These are phyloP conservation scores for Amorpha juglandis DNA, from an alignment of 2,888 invertebrate genomes.

Conservation along the genomic window DNA sequence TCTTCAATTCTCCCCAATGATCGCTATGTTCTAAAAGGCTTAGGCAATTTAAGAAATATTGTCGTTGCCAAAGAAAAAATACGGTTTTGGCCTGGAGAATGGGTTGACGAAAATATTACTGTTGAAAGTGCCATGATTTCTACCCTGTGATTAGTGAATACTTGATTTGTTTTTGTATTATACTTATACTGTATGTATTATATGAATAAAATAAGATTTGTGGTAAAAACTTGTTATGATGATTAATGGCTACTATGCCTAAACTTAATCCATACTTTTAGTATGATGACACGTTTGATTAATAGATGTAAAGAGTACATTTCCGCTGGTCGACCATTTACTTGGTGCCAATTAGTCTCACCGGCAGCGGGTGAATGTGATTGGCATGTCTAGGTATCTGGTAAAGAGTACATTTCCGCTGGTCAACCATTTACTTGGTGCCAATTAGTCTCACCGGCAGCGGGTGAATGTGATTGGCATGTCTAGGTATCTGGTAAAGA, in stretches of 20 bases:
- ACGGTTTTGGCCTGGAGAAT: neutral
- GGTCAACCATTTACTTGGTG: too few relatives aligned
- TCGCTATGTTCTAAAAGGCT: neutral
- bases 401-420: too few relatives aligned
- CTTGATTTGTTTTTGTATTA: neutral
- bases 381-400: too few relatives aligned
- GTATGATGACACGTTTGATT: too few relatives aligned
- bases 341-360: too few relatives aligned
- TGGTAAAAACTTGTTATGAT: too few relatives aligned
- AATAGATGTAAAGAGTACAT: too few relatives aligned
- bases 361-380: too few relatives aligned
- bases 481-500: slow-evolving; percentile 13
- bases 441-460: neutral
- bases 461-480: neutral
- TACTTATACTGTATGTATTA: neutral
- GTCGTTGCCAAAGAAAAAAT: neutral
- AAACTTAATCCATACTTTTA: too few relatives aligned
- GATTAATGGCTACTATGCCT: too few relatives aligned
- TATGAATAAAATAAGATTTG: too few relatives aligned
- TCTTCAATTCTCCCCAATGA: slow-evolving; percentile 1
- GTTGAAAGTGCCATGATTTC: neutral
- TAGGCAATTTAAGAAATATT: neutral
- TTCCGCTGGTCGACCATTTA: too few relatives aligned
- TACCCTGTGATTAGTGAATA: neutral
- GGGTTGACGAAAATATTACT: neutral